Evolutionary conservation across 2,113 vertebrate genomes (phyloP).

Genomic region (Cynocephalus volans): DNA sequence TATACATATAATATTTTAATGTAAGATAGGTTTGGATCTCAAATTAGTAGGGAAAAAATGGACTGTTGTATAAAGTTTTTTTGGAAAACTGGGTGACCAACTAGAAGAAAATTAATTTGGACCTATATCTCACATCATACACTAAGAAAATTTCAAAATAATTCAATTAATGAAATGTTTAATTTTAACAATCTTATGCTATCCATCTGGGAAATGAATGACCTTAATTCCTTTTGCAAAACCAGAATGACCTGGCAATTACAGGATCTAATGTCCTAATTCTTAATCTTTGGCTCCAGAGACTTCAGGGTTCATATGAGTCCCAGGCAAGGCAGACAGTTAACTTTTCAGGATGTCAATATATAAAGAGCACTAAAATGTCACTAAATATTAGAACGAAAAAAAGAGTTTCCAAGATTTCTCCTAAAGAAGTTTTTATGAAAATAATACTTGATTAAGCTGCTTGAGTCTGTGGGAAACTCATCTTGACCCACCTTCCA

Average conservation of each 20-base stretch:
- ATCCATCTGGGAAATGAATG: slow-evolving; percentile 41
- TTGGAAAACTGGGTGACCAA: background rate
- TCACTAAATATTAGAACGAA: background rate
- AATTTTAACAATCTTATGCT: slow-evolving; percentile 21
- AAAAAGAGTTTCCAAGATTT: slow-evolving; percentile 1
- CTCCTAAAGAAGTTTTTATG: background rate
- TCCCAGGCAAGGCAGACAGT: background rate
- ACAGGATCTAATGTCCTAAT: slow-evolving; percentile 55
- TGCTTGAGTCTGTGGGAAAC: background rate
- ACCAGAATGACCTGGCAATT: slow-evolving; percentile 59
- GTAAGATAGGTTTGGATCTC: background rate
- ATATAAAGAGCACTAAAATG: slow-evolving; percentile 31
- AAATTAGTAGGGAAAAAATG: background rate
- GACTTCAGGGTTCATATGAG: background rate
- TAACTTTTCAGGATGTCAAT: background rate
- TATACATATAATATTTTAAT: background rate
- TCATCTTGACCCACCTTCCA: background rate
- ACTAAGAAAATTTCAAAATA: slow-evolving; percentile 25
- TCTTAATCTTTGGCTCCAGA: slow-evolving; percentile 49
- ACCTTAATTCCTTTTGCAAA: slow-evolving; percentile 44
- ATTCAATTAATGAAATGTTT: slow-evolving; percentile 48
- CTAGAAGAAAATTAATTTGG: background rate
- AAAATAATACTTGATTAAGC: background rate
- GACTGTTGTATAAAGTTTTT: background rate
- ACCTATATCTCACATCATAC: background rate